Evolutionary conservation across 2,797 vertebrate genomes (phyloP).

Genomic region (Karalla daura): DNA sequence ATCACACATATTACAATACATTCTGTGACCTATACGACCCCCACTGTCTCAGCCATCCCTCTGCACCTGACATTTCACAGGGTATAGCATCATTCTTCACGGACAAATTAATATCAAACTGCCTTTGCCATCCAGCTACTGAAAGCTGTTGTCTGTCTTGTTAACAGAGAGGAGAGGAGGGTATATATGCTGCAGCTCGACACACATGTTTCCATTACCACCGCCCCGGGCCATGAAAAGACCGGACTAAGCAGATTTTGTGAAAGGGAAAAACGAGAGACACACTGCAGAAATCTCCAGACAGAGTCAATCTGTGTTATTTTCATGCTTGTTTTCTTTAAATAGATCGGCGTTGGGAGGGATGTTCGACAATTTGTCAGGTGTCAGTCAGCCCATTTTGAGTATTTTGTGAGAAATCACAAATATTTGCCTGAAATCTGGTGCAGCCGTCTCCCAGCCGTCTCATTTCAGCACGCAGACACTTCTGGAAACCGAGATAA

Average conservation of each 20-base stretch:
- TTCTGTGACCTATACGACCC: slow-evolving; percentile 5
- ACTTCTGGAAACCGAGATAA: background rate
- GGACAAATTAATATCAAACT: slow-evolving; percentile 15
- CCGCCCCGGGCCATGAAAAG: slow-evolving; percentile 17
- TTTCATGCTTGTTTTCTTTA: background rate
- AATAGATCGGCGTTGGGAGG: background rate
- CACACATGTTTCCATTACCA: slow-evolving; percentile 12
- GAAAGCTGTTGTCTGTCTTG: slow-evolving; percentile 17
- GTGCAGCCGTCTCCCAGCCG: background rate
- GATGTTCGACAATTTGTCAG: background rate
- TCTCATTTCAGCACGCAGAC: background rate
- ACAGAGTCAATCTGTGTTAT: background rate
- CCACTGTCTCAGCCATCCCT: background rate
- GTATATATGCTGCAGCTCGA: background rate
- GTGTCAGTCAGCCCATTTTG: background rate
- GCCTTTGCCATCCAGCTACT: slow-evolving; percentile 13
- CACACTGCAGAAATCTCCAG: background rate
- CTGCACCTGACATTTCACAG: slow-evolving; percentile 25
- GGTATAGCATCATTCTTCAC: background rate
- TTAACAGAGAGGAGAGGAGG: slow-evolving; percentile 1
- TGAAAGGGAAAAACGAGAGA: background rate
- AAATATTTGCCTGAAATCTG: background rate
- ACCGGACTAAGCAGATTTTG: slow-evolving; percentile 15
- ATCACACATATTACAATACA: slow-evolving; percentile 26
- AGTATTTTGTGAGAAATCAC: background rate